Evolutionary conservation across 2,888 invertebrate species (phyloP), one percentile per base, ranked within the genome.

Genomic region (Lagria hirta): DNA sequence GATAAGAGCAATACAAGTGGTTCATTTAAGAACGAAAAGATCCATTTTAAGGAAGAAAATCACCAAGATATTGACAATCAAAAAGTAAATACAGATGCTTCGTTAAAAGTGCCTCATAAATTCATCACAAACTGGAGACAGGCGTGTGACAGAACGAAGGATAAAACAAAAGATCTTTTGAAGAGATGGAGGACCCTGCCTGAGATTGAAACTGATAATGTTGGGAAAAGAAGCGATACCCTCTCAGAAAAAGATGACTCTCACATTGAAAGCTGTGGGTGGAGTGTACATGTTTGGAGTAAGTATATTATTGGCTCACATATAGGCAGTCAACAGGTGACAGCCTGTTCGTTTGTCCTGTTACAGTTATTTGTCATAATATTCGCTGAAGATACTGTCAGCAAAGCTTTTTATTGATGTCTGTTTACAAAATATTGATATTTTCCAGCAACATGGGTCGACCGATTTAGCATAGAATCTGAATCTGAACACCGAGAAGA

Each of bases 261-360:
- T 17, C 75, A 75, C 4, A 73, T 72, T 16, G 75, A 76, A 30
- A 74, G 75, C 14, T 76, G 78, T 29, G 81, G 83, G n/a, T 86
- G 85, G 85, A 84, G 84, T 61, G 84, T 84, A 13, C 85, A 85
- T 65, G 82, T 84, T 50, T 86, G 84, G 85, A 83, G 85, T 85
- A 71, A 80, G 80, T 68, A 30, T 24, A 23, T 21, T 20, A 17
- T 41, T 41, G 5, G 3, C 8, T 14, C n/a, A n/a, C n/a, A n/a
- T n/a, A n/a, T n/a, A n/a, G n/a, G n/a, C n/a, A n/a, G n/a, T n/a
- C n/a, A n/a, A n/a, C n/a, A n/a, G n/a, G n/a, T n/a, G n/a, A n/a
- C n/a, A n/a, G n/a, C n/a, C n/a, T n/a, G n/a, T n/a, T n/a, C n/a
- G n/a, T n/a, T n/a, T n/a, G n/a, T n/a, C n/a, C n/a, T n/a, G n/a